Evolutionary conservation across 2,113 vertebrate species (phyloP).

Genomic region (Scalopus aquaticus): DNA sequence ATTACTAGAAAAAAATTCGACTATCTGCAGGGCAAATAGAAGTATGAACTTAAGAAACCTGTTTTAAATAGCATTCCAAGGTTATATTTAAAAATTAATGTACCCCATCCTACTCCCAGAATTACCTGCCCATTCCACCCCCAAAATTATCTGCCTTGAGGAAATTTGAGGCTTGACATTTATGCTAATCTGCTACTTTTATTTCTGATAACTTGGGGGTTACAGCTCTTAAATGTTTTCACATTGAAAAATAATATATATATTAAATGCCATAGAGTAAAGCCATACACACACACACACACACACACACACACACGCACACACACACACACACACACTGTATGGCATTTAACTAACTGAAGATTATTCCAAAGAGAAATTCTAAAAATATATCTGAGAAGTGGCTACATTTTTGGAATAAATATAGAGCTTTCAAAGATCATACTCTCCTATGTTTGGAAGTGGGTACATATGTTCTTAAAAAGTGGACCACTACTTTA

Average conservation of each 20-base stretch:
- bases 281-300: too few species aligned
- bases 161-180: neutral
- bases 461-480: neutral
- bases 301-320: too few species aligned
- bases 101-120: neutral
- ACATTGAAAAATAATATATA: neutral
- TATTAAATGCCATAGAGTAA: too few species aligned
- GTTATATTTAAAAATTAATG: neutral
- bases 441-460: neutral
- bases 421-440: neutral
- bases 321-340: too few species aligned
- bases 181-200: neutral
- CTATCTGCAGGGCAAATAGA: neutral
- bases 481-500: neutral
- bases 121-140: neutral
- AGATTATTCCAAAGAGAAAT: constrained; percentile 23
- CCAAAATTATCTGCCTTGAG: neutral
- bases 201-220: neutral
- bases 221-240: neutral
- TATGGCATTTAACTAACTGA: neutral
- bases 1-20: neutral
- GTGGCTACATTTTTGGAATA: constrained; percentile 6
- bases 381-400: constrained; percentile 21
- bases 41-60: neutral
- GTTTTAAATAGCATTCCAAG: neutral